Conservation (phyloP, 2,888 invertebrate genomes). For the Rhaphigaster nebulosa region DNA sequence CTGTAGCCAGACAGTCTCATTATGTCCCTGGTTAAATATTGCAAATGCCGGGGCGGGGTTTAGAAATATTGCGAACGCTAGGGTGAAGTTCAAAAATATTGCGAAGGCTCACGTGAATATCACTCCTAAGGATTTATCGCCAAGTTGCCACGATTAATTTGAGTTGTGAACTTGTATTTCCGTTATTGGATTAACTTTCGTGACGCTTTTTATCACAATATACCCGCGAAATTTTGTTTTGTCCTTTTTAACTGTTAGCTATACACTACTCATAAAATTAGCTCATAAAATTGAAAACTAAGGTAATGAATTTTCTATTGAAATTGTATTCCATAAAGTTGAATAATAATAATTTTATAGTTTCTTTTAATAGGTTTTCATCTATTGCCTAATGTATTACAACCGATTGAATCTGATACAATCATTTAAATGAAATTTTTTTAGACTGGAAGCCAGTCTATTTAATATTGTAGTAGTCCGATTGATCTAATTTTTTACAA, state of each 20-base stretch:
- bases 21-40: slow-evolving; percentile 46
- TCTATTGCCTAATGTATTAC: too few species aligned
- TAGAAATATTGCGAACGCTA: slow-evolving; percentile 25
- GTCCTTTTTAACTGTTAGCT: not conserved
- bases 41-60: not conserved
- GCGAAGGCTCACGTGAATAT: slow-evolving; percentile 38
- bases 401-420: too few species aligned
- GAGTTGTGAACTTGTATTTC: slow-evolving; percentile 28
- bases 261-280: not conserved
- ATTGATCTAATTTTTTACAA: too few species aligned
- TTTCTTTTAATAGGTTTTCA: too few species aligned
- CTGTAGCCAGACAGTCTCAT: slow-evolving; percentile 40
- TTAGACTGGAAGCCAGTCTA: too few species aligned
- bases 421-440: too few species aligned
- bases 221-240: not conserved
- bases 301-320: too few species aligned
- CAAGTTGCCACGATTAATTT: not conserved
- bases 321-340: too few species aligned
- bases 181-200: not conserved
- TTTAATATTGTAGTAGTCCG: too few species aligned
- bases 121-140: not conserved
- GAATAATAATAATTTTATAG: too few species aligned
- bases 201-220: not conserved
- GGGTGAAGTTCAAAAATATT: slow-evolving; percentile 30
- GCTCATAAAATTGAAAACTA: too few species aligned